Percentiles rank a stretch among this genome's conserved stretches.
These are phyloP conservation scores for Dendrocopos noguchii DNA, from an alignment of 2,113 vertebrate genomes.

Conservation along the genomic window DNA sequence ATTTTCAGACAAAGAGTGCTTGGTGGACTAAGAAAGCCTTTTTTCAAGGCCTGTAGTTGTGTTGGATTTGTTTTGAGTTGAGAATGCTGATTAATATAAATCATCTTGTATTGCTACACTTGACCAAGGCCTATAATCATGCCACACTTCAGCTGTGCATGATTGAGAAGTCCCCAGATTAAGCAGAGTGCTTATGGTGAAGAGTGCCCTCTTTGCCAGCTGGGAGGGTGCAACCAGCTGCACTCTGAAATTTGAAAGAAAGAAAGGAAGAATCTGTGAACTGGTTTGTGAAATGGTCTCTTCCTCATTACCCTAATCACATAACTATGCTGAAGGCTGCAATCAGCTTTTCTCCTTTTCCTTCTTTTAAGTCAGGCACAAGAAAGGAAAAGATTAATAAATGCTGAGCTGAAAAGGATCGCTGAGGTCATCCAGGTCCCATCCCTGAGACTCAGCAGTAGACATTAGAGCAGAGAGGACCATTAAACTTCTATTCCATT, in stretches of 20 bases:
- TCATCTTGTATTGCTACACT: slow-evolving; percentile 29
- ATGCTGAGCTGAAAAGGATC: not conserved
- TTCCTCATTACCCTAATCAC: slow-evolving; percentile 21
- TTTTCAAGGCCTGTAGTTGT: not conserved
- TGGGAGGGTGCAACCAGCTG: slow-evolving; percentile 39
- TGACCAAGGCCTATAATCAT: slow-evolving; percentile 56
- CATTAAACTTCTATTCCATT: not conserved
- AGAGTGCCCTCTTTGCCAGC: slow-evolving; percentile 29
- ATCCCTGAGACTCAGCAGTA: not conserved
- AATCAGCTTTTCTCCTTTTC: not conserved
- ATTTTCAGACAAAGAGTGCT: not conserved
- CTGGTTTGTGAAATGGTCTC: slow-evolving; percentile 4
- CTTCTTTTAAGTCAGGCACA: not conserved
- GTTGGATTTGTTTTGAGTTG: slow-evolving; percentile 20
- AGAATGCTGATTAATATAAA: slow-evolving; percentile 40
- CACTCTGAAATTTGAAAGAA: not conserved
- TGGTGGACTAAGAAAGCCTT: not conserved
- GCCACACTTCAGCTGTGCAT: slow-evolving; percentile 24
- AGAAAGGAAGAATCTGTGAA: not conserved
- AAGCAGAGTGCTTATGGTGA: not conserved
- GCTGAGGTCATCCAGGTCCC: not conserved
- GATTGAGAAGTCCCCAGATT: slow-evolving; percentile 36
- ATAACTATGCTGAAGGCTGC: slow-evolving; percentile 1
- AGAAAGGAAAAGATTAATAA: not conserved
- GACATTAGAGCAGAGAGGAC: not conserved